Conservation (phyloP, 2,113 vertebrate species). For the Cercocebus atys region DNA sequence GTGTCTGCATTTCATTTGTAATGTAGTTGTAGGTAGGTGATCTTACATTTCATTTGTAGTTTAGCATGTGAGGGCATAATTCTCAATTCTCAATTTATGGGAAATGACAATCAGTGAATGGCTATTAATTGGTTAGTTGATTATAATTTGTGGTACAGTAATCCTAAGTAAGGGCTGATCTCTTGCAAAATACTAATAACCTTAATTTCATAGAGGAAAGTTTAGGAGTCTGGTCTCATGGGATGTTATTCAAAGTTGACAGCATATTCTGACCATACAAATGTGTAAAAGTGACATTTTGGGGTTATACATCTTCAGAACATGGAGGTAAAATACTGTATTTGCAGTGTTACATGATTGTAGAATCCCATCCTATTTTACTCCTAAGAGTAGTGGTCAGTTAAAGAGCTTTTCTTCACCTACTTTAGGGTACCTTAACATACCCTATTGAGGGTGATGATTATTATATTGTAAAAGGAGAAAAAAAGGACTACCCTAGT, state of each 20-base stretch:
- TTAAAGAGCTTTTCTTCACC: not conserved
- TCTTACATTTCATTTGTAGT: slow-evolving; percentile 20
- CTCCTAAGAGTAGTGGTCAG: not conserved
- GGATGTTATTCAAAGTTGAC: not conserved
- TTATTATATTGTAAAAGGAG: not conserved
- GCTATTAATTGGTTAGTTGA: not conserved
- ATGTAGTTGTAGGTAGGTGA: not conserved
- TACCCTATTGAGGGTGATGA: not conserved
- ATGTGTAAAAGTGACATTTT: not conserved
- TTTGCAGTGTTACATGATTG: not conserved
- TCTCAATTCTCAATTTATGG: not conserved
- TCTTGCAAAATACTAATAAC: slow-evolving; percentile 7
- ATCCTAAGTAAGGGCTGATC: slow-evolving; percentile 8
- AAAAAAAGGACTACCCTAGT: not conserved
- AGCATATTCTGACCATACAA: not conserved
- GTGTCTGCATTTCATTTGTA: not conserved
- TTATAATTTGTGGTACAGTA: slow-evolving; percentile 31
- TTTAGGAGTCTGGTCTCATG: not conserved
- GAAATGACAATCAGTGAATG: not conserved
- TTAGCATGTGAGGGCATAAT: not conserved
- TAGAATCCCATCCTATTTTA: not conserved
- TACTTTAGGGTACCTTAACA: not conserved
- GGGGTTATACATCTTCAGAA: not conserved
- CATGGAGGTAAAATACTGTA: not conserved
- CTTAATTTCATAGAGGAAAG: not conserved